Conservation (phyloP, 1,140 invertebrate genomes). For the Drosophila kohkoa region DNA sequence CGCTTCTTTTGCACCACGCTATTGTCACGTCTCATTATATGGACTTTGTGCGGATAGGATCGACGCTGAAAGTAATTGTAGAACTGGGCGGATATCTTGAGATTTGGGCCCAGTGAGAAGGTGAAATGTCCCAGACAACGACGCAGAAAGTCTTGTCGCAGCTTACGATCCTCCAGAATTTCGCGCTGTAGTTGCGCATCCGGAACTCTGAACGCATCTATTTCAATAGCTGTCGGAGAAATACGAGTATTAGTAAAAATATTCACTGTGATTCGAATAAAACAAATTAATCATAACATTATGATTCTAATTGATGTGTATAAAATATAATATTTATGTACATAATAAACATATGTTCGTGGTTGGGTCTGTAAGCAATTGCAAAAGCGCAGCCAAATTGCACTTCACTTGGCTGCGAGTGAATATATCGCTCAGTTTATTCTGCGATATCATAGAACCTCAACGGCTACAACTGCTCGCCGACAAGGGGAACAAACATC, state of each 20-base stretch:
- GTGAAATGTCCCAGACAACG: conserved; percentile 77
- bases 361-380: conserved; percentile 53
- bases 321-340: no score
- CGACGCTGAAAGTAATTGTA: conserved; percentile 75
- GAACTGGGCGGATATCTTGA: conserved; percentile 69
- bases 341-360: no score
- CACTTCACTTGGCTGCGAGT: conserved; percentile 64
- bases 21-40: conserved; percentile 68
- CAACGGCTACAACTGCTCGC: conserved; percentile 22
- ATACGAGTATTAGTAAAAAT: not conserved
- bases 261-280: not conserved
- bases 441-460: conserved; percentile 68
- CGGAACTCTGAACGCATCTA: conserved; percentile 65
- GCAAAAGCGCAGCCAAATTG: conserved; percentile 62
- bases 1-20: conserved; percentile 66
- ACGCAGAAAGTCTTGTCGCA: conserved; percentile 70
- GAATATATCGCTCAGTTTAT: conserved; percentile 60
- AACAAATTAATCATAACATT: not conserved
- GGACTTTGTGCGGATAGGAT: conserved; percentile 67
- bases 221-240: conserved; percentile 56
- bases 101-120: conserved; percentile 65
- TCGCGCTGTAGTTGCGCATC: conserved; percentile 69
- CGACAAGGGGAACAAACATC: conserved; percentile 66
- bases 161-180: conserved; percentile 73
- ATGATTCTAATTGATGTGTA: no score